Percentiles rank a stretch among this genome's conserved stretches.
Conservation (phyloP, 2,888 invertebrate species). For the Hydrotaea diabolus region DNA sequence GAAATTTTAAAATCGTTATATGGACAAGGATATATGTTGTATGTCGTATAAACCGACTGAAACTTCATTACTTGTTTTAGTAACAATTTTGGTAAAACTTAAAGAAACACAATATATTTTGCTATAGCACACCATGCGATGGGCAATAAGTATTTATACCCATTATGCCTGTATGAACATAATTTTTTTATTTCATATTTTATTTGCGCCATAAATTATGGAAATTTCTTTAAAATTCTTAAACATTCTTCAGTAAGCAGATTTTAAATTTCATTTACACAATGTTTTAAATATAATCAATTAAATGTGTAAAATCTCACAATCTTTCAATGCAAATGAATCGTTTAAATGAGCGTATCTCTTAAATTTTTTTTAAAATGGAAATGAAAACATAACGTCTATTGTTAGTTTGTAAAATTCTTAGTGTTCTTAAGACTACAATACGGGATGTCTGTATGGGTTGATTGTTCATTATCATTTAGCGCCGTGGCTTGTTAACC, state of each 20-base stretch:
- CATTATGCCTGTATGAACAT: neutral
- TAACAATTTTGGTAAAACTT: too few relatives aligned
- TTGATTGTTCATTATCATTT: conserved; percentile 39
- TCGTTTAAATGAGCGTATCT: conserved; percentile 4
- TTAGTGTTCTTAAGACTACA: conserved; percentile 33
- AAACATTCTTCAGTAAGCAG: neutral
- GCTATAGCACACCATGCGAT: too few relatives aligned
- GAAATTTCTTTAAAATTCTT: neutral
- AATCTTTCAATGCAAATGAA: neutral
- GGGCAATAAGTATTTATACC: too few relatives aligned
- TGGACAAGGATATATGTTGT: too few relatives aligned
- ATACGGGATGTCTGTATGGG: conserved; percentile 29
- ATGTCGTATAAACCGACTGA: too few relatives aligned
- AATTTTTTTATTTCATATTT: neutral
- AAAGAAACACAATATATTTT: too few relatives aligned
- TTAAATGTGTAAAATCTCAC: neutral
- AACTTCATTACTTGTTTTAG: too few relatives aligned
- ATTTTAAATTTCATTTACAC: neutral
- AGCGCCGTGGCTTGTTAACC: conserved; percentile 78
- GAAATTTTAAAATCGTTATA: too few relatives aligned
- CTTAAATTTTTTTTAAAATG: too few relatives aligned
- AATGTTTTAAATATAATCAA: neutral
- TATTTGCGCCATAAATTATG: neutral
- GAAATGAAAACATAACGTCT: too few relatives aligned
- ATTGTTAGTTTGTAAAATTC: neutral